Evolutionary conservation across 2,113 vertebrate species (phyloP), one percentile per base, ranked within the genome.

Genomic region (Otolemur garnettii): DNA sequence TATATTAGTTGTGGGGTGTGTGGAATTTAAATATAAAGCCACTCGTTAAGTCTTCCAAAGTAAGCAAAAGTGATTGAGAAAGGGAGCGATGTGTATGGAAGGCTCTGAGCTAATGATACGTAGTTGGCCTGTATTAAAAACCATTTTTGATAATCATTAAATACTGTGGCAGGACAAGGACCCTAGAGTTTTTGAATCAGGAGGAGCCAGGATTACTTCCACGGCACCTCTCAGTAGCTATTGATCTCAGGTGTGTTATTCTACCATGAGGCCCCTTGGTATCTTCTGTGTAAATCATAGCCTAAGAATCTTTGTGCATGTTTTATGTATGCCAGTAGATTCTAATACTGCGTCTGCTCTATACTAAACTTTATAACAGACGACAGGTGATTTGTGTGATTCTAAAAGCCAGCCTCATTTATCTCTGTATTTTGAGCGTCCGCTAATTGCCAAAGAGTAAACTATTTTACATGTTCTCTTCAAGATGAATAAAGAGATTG

Each of bases 371-470:
- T 94, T 68, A 57, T 45, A 55, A 18, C 30, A 7, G 28, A 21
- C 17, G 60, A 17, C 30, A 57, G 45, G 33, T 35, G 28, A 59
- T 45, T 79, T 50, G 7, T 33, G 12, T 79, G 75, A 77, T 21
- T 81, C 30, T 74, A 71, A 33, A 90, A 91, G 28, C 13, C 50
- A 85, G 30, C 3, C 21, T 72, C 66, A 60, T 26, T 64, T 60
- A 10, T 38, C 8, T 62, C 17, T 33, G 18, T 8, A 87, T 55
- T 80, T 74, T 71, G 85, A 57, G 30, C 77, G 57, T 55, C 12
- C 30, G 26, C 77, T 62, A 77, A 50, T 59, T 87, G 38, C 50
- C 77, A 33, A 78, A 91, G 79, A 64, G 86, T 93, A 28, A 87
- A 53, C 62, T 64, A 72, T 42, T 91, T 79, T 62, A 93, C 28